Evolutionary conservation across 2,888 invertebrate species (phyloP), one percentile per base, ranked within the genome.

Genomic region (Metellina segmentata): DNA sequence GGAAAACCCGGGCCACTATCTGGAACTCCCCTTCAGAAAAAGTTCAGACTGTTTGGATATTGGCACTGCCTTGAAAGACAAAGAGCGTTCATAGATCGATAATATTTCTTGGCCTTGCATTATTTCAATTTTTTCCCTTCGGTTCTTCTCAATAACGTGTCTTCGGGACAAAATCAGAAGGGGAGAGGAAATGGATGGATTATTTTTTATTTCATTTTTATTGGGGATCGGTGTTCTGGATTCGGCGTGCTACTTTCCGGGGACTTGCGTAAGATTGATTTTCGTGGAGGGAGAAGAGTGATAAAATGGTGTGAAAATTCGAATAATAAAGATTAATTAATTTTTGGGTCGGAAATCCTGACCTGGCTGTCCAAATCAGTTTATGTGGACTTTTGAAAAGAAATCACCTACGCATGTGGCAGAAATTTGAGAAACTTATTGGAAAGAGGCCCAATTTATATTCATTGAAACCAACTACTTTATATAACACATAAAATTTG

Each of bases 1-100:
- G 61, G 61, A 61, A 16, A 11, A 11, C 83, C 20, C 77, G 53
- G 49, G 83, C 77, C 61, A 77, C 69, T 83, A 75, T 82, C 70
- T 77, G 34, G 69, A 61, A 53, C 69, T 89, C 34, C 71, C 71
- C 72, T 81, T 81, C 78, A 85, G 85, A 61, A 85, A 90, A 91
- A 72, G 87, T 91, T 81, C 61, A 48, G 82, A 51, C 78, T 91
- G 91, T 91, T 91, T 87, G 83, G 91, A 87, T 91, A 91, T 87
- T 87, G 87, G 87, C 83, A 87, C 69, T 87, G 74, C 49, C 61
- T 61, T 83, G 82, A 91, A 91, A 91, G 91, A 91, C 91, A 91
- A 91, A 91, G 91, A 91, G 72, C 51, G 70, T 74, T 74, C n/a
- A 75, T 20, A 83, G 82, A 91, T 91, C 91, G 77, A 91, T 91